Conservation (phyloP, 2,888 invertebrate species). For the Rhodophaea formosa region DNA sequence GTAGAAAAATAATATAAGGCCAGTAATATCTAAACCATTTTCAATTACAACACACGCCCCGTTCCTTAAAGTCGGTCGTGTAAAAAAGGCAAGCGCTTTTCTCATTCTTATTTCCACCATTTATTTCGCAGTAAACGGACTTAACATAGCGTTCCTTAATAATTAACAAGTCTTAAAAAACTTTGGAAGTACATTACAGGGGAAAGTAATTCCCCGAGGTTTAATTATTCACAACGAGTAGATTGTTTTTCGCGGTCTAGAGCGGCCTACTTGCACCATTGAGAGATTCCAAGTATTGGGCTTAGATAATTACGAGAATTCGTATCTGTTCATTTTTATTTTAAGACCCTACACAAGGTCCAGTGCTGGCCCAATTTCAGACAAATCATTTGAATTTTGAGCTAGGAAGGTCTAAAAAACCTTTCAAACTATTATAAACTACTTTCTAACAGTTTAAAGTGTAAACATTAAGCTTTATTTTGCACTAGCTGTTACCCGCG, state of each 20-base stretch:
- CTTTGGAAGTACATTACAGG: slow-evolving; percentile 36
- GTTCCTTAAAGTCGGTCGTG: not conserved
- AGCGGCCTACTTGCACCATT: not conserved
- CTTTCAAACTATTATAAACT: no score
- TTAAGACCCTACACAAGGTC: no score
- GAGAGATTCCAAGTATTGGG: not conserved
- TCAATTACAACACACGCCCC: no score
- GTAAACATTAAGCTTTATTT: no score
- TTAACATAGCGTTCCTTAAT: slow-evolving; percentile 19
- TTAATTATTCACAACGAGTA: slow-evolving; percentile 40
- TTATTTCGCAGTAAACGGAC: not conserved
- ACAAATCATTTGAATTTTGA: no score
- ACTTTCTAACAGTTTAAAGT: no score
- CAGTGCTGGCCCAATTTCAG: no score
- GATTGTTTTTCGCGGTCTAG: slow-evolving; percentile 36
- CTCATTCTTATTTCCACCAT: slow-evolving; percentile 28
- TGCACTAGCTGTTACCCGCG: no score
- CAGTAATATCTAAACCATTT: no score
- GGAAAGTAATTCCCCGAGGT: slow-evolving; percentile 39
- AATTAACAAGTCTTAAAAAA: slow-evolving; percentile 27
- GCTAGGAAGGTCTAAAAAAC: no score
- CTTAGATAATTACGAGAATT: not conserved
- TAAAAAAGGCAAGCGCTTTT: slow-evolving; percentile 6
- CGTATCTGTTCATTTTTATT: no score
- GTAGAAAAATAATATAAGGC: no score